Conservation (phyloP, 53 echinoderm and acorn worm species). For the Holothuria scabra region DNA sequence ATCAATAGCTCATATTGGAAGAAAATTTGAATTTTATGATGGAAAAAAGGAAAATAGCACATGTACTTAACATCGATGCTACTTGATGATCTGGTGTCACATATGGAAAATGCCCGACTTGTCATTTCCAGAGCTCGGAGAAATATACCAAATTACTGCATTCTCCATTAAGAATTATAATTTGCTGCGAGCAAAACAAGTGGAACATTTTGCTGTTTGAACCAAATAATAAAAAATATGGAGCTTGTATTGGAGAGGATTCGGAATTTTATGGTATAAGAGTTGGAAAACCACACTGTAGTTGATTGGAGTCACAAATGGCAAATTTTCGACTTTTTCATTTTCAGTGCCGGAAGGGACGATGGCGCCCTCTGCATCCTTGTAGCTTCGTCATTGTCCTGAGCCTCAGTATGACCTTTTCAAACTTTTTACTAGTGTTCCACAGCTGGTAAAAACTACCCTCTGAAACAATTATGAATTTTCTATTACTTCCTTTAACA, state of each 20-base stretch:
- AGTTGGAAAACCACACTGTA: no score
- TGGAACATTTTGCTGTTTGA: not conserved
- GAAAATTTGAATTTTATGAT: not conserved
- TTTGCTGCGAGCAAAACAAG: not conserved
- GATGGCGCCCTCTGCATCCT: not conserved
- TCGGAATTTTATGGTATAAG: no score
- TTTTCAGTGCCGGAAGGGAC: no score
- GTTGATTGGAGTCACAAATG: no score
- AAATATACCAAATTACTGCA: not conserved
- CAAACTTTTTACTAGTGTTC: no score
- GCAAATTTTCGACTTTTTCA: no score
- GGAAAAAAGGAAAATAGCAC: not conserved
- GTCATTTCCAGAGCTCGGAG: no score
- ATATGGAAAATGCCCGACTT: no score
- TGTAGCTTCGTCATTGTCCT: not conserved
- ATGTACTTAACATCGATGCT: not conserved
- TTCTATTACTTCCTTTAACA: slow-evolving; percentile 79
- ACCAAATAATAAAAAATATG: no score
- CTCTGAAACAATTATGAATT: slow-evolving; percentile 87
- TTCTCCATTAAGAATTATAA: not conserved
- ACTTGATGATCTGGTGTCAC: no score
- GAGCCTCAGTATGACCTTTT: not conserved
- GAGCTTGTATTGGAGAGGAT: no score
- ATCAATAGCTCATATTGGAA: no score
- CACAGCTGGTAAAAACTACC: not conserved